phyloP scores from a whole-genome alignment of 92 coral and sea anemone genomes.

The Plumapathes pennacea region DNA sequence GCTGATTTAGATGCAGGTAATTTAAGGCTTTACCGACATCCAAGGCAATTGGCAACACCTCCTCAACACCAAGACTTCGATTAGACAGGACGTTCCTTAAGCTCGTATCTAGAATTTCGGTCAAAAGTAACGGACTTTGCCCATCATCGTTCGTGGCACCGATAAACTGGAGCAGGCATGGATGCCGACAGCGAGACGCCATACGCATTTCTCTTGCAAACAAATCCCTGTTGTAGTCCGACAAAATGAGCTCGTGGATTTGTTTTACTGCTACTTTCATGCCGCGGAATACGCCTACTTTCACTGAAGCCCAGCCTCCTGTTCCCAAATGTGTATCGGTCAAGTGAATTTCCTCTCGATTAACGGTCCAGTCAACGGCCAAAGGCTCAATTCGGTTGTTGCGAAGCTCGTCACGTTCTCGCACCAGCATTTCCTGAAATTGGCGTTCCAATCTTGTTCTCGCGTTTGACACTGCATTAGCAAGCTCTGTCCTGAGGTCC shows the following conservation, averaged over 20 bases:
- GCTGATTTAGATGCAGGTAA: slow-evolving; percentile 64
- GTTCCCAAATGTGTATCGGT: slow-evolving; percentile 38
- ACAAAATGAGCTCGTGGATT: slow-evolving; percentile 53
- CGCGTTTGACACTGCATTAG: no score
- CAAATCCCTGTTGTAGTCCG: slow-evolving; percentile 38
- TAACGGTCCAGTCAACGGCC: slow-evolving; percentile 73
- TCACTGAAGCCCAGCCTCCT: slow-evolving; percentile 74
- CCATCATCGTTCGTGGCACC: slow-evolving; percentile 74
- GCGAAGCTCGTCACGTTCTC: no score
- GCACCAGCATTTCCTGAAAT: no score
- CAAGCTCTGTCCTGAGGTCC: no score
- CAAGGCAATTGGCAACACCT: slow-evolving; percentile 34
- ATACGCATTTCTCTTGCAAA: slow-evolving; percentile 77
- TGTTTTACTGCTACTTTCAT: slow-evolving; percentile 68
- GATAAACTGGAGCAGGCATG: slow-evolving; percentile 74
- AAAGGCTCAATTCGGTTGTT: slow-evolving; percentile 4
- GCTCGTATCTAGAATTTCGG: slow-evolving; percentile 62
- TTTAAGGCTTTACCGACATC: slow-evolving; percentile 70
- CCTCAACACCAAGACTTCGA: slow-evolving; percentile 25
- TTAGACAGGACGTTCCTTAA: slow-evolving; percentile 38
- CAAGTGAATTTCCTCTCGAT: slow-evolving; percentile 50
- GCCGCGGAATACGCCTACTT: slow-evolving; percentile 56
- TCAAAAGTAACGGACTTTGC: slow-evolving; percentile 52
- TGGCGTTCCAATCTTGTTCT: no score
- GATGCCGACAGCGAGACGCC: slow-evolving; percentile 80